Base-by-base conservation (phyloP, 2,113 vertebrate species). In the Bubo blakistoni region DNA sequence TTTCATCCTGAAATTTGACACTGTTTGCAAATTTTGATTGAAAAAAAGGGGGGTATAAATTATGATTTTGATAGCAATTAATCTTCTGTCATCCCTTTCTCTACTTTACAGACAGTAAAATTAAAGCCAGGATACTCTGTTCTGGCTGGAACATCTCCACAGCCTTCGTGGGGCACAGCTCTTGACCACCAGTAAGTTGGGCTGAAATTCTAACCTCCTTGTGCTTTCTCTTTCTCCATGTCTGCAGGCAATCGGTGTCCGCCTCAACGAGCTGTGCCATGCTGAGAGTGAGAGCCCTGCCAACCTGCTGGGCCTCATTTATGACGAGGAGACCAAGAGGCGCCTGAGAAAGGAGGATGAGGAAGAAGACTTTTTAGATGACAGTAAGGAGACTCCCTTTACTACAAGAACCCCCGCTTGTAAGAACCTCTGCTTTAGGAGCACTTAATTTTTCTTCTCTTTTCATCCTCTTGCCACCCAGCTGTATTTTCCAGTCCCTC, bases 311-410 rank as follows among this genome's bases (percentile, higher is more conserved):
- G 99, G 99, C 55, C 99, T 99, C 95, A 99, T 99, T 92, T 99
- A 99, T 49, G 99, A 99, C 46, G 99, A 99, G 49, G 99, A 99
- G 96, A 99, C 99, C 91, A 99, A 99, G 95, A 98, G 99, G 47
- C 98, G 98, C 26, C 98, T 99, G 96, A 99, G 99, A 69, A 99
- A 99, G 96, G 99, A 99, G 94, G 99, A 99, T 85, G 99, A 99
- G 97, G 99, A 99, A 71, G 99, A 99, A 98, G 99, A 99, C 97
- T 99, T 99, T 98, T 98, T 99, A 98, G 99, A 99, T 98, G 99
- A 99, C 98, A 99, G 99, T 99, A 98, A 99, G 99, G 98, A 98
- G 98, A 98, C 97, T 98, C 98, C 98, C 98, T 98, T 98, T 98
- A 98, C 98, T 98, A 98, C 98, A 98, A 98, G 97, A 98, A 96